Evolutionary conservation across 1,140 invertebrate species (phyloP), one percentile per base, ranked within the genome.

Genomic region (Trinorchestia longiramus): DNA sequence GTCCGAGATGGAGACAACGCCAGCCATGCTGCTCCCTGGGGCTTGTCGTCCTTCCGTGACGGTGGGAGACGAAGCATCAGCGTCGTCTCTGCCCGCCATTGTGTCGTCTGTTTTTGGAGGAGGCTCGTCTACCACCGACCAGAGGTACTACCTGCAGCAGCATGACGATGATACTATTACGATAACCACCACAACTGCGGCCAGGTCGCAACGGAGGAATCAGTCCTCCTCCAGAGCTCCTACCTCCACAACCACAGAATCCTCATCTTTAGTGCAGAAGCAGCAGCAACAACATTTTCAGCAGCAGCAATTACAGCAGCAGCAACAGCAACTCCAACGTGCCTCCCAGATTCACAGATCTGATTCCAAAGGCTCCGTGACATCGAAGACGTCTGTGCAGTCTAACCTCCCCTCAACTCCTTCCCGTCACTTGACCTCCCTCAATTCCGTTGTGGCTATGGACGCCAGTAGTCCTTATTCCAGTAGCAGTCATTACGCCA

Each of bases 401-500:
- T 11, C 62, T 28, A 77, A 11, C 28, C 62, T 77, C 1, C 62
- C 62, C 1, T 77, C 62, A 3, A 77, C 43, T 19, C 88, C 41
- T 3, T 91, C 43, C 88, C 43, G 88, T 41, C 41, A 91, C 28
- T 41, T 91, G 0, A 91, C 3, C 41, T 91, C 62, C 28, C 62
- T 91, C 41, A 91, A 42, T 41, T 43, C 88, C 88, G 88, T 91
- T 4, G 88, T 43, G 88, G 88, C 88, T 41, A 91, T 91, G 88
- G 88, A 91, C 88, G 41, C 88, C 43, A 91, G 88, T 41, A 42
- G 41, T 43, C 88, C 88, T 3, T 91, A 91, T 28, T 91, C 47
- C 47, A 77, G 62, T 36, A 77, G 28, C 62, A 77, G 28, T 77
- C 62, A 77, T 36, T 77, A 77, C 62, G 62, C 88, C 88, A 91